Base-by-base conservation (phyloP, 2,888 invertebrate species). In the Zygaena filipendulae region DNA sequence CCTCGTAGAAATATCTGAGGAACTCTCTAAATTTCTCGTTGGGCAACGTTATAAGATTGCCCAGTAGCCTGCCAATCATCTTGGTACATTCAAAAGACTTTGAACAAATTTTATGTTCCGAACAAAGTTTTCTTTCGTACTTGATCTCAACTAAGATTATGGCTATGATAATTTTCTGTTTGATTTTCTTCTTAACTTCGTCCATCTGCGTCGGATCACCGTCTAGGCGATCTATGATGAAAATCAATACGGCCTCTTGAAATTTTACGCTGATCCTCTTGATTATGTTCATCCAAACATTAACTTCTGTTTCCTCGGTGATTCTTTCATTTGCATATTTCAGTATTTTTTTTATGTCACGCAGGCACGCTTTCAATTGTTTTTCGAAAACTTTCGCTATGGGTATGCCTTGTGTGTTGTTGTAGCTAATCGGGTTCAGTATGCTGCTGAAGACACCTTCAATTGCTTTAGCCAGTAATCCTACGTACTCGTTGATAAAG, bases 221-320 rank as follows among this genome's bases (percentile, higher is more conserved):
- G 20, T 52, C 47, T 5, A 61, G 13, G 26, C 44, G 45, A 2
- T 54, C 48, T 3, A 36, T 11, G 1, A 54, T 38, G 13, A 55
- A 59, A 2, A 23, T 9, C 0, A 45, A 33, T 2, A 58, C 46
- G 14, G 47, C 45, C 13, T 56, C 52, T 39, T 67, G 64, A 23
- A 66, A 63, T 38, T 45, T 50, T 0, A 52, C 44, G 32, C 56
- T 59, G 7, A 70, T 57, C 41, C 43, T 63, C 38, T 75, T 75
- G 1, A 69, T 32, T 2, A 59, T 16, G 13, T 53, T 50, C 3
- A 42, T 45, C 70, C 69, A 71, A 4, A 49, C 26, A n/a, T 51
- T 49, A 0, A 30, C 19, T 21, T 49, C 39, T 2, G 47, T 49
- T 0, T 45, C 41, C 1, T 54, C 47, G 2, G 27, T 41, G 0